Conservation (phyloP, 1,140 invertebrate species). For the Trichoplusia ni region DNA sequence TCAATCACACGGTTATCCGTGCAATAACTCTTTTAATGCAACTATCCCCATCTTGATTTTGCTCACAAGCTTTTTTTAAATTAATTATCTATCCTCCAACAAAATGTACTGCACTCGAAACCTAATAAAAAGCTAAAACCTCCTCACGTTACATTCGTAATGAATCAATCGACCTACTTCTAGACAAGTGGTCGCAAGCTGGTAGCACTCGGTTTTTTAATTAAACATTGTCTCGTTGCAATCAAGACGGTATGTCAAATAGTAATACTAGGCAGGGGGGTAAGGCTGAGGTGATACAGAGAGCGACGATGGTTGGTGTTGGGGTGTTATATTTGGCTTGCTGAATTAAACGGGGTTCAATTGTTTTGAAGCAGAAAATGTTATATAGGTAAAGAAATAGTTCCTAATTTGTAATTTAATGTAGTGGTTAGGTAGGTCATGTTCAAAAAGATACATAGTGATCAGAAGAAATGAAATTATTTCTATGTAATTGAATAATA, state of each 20-base stretch:
- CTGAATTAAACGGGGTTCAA: neutral
- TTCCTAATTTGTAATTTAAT: too few relatives aligned
- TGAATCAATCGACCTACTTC: neutral
- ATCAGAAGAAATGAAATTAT: too few relatives aligned
- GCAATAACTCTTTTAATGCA: too few relatives aligned
- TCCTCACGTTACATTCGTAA: neutral
- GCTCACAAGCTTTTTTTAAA: too few relatives aligned
- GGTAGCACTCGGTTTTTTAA: constrained; percentile 16
- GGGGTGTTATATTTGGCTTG: neutral
- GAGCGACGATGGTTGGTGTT: too few relatives aligned
- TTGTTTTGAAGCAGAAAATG: neutral
- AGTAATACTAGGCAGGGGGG: constrained; percentile 3
- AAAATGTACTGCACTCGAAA: neutral
- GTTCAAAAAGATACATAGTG: too few relatives aligned
- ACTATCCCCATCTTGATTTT: too few relatives aligned
- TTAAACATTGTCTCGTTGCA: constrained; percentile 26
- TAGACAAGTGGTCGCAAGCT: neutral
- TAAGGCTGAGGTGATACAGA: neutral
- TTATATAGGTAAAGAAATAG: too few relatives aligned
- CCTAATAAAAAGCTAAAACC: neutral
- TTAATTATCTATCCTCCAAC: too few relatives aligned
- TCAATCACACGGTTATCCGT: too few relatives aligned
- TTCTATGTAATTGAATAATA: too few relatives aligned
- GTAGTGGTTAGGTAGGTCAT: too few relatives aligned
- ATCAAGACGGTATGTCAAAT: constrained; percentile 24